phyloP scores from a whole-genome alignment of 2,113 vertebrate genomes.

The Excalfactoria chinensis region DNA sequence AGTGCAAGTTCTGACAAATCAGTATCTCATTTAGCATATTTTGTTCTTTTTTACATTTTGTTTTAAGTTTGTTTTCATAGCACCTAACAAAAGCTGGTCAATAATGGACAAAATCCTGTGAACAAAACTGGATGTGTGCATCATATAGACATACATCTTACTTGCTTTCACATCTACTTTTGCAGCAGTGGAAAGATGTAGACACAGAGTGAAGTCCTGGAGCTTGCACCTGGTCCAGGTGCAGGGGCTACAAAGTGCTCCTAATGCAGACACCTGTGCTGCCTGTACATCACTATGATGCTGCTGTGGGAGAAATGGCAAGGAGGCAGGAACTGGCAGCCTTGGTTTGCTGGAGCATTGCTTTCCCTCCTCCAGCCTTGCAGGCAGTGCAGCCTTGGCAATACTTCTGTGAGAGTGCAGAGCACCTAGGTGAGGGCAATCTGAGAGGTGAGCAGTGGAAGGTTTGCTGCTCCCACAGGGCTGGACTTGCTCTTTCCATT shows the following conservation, averaged over 20 bases:
- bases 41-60: not conserved
- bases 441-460: not conserved
- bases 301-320: not conserved
- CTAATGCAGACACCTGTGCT: not conserved
- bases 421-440: not conserved
- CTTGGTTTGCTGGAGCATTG: not conserved
- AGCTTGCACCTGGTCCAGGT: not conserved
- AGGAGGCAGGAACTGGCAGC: not conserved
- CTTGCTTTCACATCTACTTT: not conserved
- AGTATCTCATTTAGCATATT: not conserved
- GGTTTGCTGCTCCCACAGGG: not conserved
- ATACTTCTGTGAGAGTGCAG: not conserved
- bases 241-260: not conserved
- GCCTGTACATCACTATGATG: not conserved
- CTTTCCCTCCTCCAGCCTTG: not conserved
- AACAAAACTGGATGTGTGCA: not conserved
- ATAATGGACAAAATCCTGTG: not conserved
- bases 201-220: not conserved
- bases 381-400: not conserved
- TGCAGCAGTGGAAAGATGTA: rapidly evolving
- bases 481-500: not conserved
- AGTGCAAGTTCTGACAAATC: not conserved
- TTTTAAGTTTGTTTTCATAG: rapidly evolving
- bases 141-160: rapidly evolving
- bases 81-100: not conserved